A percentile compares a stretch with the other conserved stretches of the same genome.
Evolutionary conservation across 2,113 vertebrate genomes (phyloP).

Genomic region (Carlito syrichta): DNA sequence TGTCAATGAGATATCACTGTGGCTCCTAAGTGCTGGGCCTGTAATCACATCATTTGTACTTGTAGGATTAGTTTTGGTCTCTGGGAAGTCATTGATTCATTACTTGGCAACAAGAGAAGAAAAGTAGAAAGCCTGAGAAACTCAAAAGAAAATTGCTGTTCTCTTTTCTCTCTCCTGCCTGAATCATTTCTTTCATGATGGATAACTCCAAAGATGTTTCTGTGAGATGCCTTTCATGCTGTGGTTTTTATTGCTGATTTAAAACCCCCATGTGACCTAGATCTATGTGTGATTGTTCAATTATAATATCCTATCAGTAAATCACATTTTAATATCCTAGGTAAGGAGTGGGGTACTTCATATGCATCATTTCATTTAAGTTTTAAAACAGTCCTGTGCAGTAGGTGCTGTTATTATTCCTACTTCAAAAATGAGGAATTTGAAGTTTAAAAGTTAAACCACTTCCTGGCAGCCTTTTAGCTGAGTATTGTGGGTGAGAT

Average conservation of each 20-base stretch:
- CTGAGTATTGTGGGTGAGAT: background rate
- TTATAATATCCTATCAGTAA: background rate
- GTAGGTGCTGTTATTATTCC: background rate
- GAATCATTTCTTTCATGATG: background rate
- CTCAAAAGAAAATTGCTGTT: background rate
- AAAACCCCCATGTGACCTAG: background rate
- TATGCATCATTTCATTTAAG: background rate
- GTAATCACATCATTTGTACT: slow-evolving; percentile 29
- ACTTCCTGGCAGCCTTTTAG: background rate
- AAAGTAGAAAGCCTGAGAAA: slow-evolving; percentile 29
- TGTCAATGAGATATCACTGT: background rate
- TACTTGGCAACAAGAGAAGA: slow-evolving; percentile 27
- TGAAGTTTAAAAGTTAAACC: slow-evolving; percentile 20
- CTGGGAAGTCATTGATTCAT: slow-evolving; percentile 28
- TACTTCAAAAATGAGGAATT: background rate
- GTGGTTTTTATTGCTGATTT: background rate
- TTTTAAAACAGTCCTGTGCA: background rate
- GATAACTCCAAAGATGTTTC: background rate
- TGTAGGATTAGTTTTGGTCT: slow-evolving; percentile 36
- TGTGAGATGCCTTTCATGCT: background rate
- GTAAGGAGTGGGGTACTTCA: background rate
- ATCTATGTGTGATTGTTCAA: background rate
- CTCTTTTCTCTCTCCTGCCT: background rate
- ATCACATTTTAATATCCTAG: background rate
- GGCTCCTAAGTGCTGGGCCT: background rate